Evolutionary conservation across 2,797 vertebrate species (phyloP), one percentile per base, ranked within the genome.

Genomic region (Sardinella longiceps): DNA sequence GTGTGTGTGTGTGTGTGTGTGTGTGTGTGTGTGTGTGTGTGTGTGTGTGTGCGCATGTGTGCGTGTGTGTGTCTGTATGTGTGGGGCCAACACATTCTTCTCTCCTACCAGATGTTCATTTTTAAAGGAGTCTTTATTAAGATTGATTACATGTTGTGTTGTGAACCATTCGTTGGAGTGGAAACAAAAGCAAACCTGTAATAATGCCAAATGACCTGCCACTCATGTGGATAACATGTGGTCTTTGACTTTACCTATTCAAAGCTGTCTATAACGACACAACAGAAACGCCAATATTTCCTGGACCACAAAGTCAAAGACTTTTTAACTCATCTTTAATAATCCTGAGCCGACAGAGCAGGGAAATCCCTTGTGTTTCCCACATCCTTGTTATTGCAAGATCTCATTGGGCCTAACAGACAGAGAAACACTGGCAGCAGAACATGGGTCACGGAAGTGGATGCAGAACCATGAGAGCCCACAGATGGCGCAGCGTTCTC

Each of bases 51-150:
- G 51, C 20, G 51, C 3, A 18, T 63, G 58, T 63, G n/a, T 63
- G n/a, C 30, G 60, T 60, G 23, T 63, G 58, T 63, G n/a, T 63
- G n/a, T 63, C n/a, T 63, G 60, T 60, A 5, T 63, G 58, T 63
- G n/a, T 63, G n/a, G 28, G 56, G 46, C 46, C 46, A 48, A 48
- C 5, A 9, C 7, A 48, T 48, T 10, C 43, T 43, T 43, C 58
- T 60, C 58, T 60, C 5, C 28, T 63, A 2, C 15, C 56, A 58
- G 11, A 33, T 74, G 66, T 1, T 37, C 33, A 37, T 37, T 63
- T 63, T 14, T 63, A 30, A 30, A 1, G 58, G 58, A 63, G 25
- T 30, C 60, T 60, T n/a, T 58, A n/a, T 58, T 1, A n/a, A 63
- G 25, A 63, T 14, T 28, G 60, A 63, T 30, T 28, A 30, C 30